These are phyloP conservation scores for Campylomormyrus tamandua DNA, from an alignment of 2,113 vertebrate species.

Conservation along the genomic window DNA sequence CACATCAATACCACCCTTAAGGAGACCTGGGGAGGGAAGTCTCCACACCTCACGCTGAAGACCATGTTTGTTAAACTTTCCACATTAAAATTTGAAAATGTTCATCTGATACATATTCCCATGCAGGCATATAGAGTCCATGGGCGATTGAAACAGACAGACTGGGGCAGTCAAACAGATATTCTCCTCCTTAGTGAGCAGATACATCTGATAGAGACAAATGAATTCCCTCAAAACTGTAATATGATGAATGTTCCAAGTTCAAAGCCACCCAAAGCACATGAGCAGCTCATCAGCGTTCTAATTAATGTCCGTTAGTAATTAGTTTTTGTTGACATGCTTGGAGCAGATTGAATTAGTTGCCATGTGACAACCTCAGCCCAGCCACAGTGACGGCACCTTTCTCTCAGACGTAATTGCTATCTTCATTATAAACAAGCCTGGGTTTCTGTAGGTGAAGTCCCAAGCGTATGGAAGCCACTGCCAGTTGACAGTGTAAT, in stretches of 20 bases:
- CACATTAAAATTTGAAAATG: neutral
- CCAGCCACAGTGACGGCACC: neutral
- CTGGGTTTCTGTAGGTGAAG: neutral
- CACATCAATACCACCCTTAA: neutral
- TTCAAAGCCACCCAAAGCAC: neutral
- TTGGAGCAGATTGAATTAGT: neutral
- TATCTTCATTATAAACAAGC: neutral
- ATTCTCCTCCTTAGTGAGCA: neutral
- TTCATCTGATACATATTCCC: neutral
- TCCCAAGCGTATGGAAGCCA: neutral
- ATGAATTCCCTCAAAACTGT: neutral
- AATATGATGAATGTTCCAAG: neutral
- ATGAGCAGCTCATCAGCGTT: neutral
- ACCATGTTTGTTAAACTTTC: neutral
- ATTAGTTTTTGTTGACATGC: constrained; percentile 2
- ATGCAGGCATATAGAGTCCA: neutral
- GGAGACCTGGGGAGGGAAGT: neutral
- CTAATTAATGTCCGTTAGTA: neutral
- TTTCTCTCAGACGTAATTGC: neutral
- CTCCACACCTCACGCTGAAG: neutral
- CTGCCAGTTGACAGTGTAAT: neutral
- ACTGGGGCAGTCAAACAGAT: neutral
- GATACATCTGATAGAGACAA: neutral
- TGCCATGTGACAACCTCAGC: neutral
- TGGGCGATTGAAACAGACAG: neutral